Conservation (phyloP, 2,888 invertebrate genomes). For the Eupithecia subumbrata region DNA sequence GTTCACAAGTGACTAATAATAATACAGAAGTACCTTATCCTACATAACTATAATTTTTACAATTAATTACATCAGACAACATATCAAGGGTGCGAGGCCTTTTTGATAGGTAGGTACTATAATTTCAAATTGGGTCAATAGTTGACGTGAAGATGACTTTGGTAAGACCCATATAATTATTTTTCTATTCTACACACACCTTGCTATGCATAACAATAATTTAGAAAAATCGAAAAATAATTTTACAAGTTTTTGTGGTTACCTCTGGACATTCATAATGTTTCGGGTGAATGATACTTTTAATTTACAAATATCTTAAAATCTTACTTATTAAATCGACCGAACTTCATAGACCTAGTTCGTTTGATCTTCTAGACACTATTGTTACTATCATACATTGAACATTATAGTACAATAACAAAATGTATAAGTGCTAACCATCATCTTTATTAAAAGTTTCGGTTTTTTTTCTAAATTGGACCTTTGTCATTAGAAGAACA, state of each 20-base stretch:
- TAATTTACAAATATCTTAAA: background rate
- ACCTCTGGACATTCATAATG: background rate
- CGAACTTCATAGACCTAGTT: background rate
- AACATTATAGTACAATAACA: background rate
- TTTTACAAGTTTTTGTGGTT: background rate
- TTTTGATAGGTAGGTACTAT: background rate
- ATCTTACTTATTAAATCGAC: background rate
- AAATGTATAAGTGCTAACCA: background rate
- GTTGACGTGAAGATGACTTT: background rate
- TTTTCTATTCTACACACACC: background rate
- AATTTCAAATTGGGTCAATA: background rate
- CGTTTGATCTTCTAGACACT: background rate
- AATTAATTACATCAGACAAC: background rate
- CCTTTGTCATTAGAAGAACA: background rate
- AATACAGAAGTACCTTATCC: background rate
- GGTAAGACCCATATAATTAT: background rate
- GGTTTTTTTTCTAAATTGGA: background rate
- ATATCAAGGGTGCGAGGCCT: background rate
- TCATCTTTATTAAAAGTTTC: background rate
- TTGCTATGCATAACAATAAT: background rate
- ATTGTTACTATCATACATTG: background rate
- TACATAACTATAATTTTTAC: background rate
- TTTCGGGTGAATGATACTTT: background rate
- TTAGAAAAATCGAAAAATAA: background rate
- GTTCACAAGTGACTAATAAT: background rate